phyloP scores from a whole-genome alignment of 2,888 invertebrate species.

The Hirudinaria manillensis region DNA sequence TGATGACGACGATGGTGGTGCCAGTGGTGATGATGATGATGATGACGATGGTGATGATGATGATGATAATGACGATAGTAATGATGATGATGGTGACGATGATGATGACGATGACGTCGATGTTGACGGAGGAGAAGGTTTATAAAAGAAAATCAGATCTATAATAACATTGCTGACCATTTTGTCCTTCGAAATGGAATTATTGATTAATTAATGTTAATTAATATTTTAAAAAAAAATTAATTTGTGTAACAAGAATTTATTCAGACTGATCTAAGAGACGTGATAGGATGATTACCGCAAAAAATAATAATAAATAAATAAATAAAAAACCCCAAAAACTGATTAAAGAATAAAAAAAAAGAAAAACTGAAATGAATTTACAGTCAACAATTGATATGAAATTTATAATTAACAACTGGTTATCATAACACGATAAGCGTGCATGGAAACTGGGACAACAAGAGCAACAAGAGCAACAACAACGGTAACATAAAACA shows the following conservation, averaged over 20 bases:
- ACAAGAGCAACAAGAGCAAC: background rate
- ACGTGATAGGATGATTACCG: no score
- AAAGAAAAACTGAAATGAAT: no score
- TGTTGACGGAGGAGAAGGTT: no score
- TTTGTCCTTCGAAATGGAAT: background rate
- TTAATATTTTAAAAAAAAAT: background rate
- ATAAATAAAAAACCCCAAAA: no score
- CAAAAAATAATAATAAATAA: no score
- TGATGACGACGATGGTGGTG: slow-evolving; percentile 12
- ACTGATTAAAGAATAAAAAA: no score
- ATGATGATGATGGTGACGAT: slow-evolving; percentile 3
- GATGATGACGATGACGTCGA: slow-evolving; percentile 41
- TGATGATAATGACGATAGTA: background rate
- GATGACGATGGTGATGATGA: background rate
- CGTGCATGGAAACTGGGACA: background rate
- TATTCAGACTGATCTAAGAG: no score
- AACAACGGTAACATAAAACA: background rate
- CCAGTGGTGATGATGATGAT: background rate
- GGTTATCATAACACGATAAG: no score
- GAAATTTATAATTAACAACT: no score
- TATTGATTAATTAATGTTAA: background rate
- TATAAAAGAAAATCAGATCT: no score
- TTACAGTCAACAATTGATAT: no score
- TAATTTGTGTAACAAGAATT: background rate
- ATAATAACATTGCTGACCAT: no score